Conservation (phyloP, 2,797 vertebrate genomes). For the Notamacropus eugenii region DNA sequence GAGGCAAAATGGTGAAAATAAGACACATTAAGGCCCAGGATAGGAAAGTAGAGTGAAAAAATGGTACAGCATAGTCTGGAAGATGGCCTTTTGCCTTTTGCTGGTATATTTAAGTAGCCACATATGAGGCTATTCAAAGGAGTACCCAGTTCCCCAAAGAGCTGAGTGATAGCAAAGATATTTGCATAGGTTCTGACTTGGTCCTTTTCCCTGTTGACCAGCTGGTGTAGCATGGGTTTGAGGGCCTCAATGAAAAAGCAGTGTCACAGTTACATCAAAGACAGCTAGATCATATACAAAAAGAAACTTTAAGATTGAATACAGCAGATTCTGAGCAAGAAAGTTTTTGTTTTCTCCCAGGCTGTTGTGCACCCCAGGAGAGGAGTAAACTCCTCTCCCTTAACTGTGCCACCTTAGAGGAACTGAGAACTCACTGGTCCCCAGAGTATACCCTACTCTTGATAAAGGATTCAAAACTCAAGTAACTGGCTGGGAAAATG, state of each 20-base stretch:
- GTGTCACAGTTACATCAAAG: slow-evolving; percentile 89
- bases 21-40: slow-evolving; percentile 90
- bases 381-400: no score
- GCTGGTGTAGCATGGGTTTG: slow-evolving; percentile 88
- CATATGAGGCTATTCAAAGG: slow-evolving; percentile 96
- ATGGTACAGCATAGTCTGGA: slow-evolving; percentile 80
- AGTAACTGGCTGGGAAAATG: no score
- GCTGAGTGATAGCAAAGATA: slow-evolving; percentile 93
- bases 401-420: no score
- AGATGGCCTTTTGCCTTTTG: background rate
- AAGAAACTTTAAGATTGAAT: slow-evolving; percentile 87
- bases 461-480: no score
- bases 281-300: slow-evolving; percentile 92
- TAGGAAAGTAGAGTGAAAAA: slow-evolving; percentile 87
- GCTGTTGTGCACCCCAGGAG: no score
- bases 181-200: slow-evolving; percentile 93
- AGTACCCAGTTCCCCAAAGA: slow-evolving; percentile 93
- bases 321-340: no score
- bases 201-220: slow-evolving; percentile 80
- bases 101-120: slow-evolving; percentile 87
- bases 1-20: slow-evolving; percentile 91
- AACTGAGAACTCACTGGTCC: no score
- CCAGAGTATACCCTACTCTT: no score
- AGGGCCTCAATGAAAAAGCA: slow-evolving; percentile 92
- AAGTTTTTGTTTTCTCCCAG: no score